A percentile compares a stretch with the other conserved stretches of the same genome.
These are phyloP conservation scores for Phalacrocorax carbo DNA, from an alignment of 2,113 vertebrate genomes.

Conservation along the genomic window DNA sequence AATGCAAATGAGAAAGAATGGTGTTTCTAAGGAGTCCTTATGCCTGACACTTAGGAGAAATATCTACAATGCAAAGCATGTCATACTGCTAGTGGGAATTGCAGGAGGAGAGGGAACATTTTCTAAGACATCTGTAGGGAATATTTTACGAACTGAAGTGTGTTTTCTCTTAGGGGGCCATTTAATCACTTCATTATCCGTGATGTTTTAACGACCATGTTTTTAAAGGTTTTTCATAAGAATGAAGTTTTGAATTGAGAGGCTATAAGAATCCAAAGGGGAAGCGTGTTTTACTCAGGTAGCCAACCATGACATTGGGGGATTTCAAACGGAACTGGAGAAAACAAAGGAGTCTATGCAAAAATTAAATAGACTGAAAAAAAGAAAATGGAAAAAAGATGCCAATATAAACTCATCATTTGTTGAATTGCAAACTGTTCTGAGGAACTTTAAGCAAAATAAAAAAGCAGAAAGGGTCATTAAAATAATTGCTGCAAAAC, in stretches of 20 bases:
- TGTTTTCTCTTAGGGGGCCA: conserved; percentile 60
- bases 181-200: conserved; percentile 69
- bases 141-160: conserved; percentile 54
- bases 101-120: conserved; percentile 2
- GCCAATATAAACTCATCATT: neutral
- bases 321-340: conserved; percentile 40
- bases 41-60: neutral
- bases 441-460: neutral
- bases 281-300: conserved; percentile 39
- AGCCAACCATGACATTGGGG: neutral
- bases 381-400: neutral
- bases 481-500: neutral
- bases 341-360: conserved; percentile 20
- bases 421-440: neutral
- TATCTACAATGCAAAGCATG: conserved; percentile 36
- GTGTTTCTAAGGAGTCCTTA: neutral
- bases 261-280: conserved; percentile 17
- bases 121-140: conserved; percentile 57
- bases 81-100: neutral
- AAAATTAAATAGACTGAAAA: conserved; percentile 39
- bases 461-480: neutral
- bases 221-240: conserved; percentile 55
- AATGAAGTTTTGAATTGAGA: conserved; percentile 57
- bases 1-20: neutral
- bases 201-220: conserved; percentile 48